phyloP scores from a whole-genome alignment of 2,888 invertebrate species.

The Automeris io region DNA sequence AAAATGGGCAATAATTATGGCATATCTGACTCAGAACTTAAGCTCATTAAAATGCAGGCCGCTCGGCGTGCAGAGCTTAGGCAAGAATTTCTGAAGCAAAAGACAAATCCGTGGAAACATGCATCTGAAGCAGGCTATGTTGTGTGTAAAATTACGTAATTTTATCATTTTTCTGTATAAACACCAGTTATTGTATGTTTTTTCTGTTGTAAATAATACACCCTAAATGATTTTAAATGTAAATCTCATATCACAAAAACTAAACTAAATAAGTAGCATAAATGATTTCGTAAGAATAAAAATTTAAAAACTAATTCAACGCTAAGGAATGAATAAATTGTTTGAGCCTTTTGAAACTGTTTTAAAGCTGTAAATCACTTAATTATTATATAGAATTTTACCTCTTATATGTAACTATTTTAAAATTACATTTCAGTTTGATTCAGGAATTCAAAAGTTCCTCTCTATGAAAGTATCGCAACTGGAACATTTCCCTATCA shows the following conservation, averaged over 20 bases:
- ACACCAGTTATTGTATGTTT: conserved; percentile 8
- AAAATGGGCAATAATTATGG: conserved; percentile 73
- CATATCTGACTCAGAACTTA: conserved; percentile 65
- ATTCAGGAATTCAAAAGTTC: conserved; percentile 85
- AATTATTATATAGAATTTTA: too few relatives aligned
- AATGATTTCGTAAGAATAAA: too few relatives aligned
- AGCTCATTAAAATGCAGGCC: conserved; percentile 78
- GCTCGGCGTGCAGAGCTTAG: conserved; percentile 78
- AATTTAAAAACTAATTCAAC: too few relatives aligned
- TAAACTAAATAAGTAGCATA: too few relatives aligned
- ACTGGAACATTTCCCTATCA: conserved; percentile 82
- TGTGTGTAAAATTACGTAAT: conserved; percentile 80
- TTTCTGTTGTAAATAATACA: too few relatives aligned
- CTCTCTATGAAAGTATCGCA: conserved; percentile 82
- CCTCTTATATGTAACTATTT: too few relatives aligned
- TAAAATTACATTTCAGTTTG: conserved; percentile 81
- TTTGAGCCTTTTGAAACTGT: too few relatives aligned
- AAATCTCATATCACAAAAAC: too few relatives aligned
- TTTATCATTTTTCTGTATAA: conserved; percentile 17
- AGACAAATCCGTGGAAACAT: conserved; percentile 83
- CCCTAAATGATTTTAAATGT: too few relatives aligned
- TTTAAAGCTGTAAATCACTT: too few relatives aligned
- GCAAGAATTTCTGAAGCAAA: conserved; percentile 83
- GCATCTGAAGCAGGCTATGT: conserved; percentile 82
- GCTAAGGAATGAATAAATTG: too few relatives aligned